Conservation (phyloP, 1,140 invertebrate genomes). For the Magallana angulata region DNA sequence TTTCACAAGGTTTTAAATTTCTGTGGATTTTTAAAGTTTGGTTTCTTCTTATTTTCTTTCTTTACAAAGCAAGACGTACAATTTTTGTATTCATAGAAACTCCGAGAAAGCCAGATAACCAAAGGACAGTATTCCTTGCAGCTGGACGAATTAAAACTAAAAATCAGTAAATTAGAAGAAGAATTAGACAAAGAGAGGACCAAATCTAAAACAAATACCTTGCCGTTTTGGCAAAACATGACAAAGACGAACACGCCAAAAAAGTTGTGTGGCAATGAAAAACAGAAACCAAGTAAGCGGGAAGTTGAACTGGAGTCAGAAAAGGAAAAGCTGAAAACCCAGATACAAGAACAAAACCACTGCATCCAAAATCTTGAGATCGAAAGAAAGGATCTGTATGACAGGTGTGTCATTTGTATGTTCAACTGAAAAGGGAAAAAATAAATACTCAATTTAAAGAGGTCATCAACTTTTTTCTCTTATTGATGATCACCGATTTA, state of each 20-base stretch:
- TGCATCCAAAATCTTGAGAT: constrained; percentile 6
- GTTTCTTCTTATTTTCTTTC: not conserved
- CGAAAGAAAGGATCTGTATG: not conserved
- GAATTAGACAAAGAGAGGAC: constrained; percentile 3
- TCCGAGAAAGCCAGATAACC: not conserved
- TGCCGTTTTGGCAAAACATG: constrained; percentile 1
- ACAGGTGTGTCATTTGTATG: not conserved
- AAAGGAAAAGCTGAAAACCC: not conserved
- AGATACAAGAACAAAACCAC: constrained; percentile 5
- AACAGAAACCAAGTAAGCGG: not conserved
- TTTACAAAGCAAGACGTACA: too few relatives aligned
- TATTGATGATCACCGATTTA: not conserved
- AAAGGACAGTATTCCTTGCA: not conserved
- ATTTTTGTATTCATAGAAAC: not conserved
- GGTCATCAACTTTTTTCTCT: too few relatives aligned
- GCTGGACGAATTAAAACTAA: not conserved
- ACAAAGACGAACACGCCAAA: not conserved
- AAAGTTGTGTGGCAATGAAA: not conserved
- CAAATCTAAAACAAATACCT: not conserved
- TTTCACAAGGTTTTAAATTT: too few relatives aligned
- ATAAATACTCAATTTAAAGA: too few relatives aligned
- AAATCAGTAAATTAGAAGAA: not conserved
- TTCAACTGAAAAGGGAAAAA: too few relatives aligned
- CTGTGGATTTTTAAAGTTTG: too few relatives aligned
- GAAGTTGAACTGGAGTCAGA: constrained; percentile 6